phyloP scores from a whole-genome alignment of 1,140 invertebrate genomes.

The Calosoma granatense region DNA sequence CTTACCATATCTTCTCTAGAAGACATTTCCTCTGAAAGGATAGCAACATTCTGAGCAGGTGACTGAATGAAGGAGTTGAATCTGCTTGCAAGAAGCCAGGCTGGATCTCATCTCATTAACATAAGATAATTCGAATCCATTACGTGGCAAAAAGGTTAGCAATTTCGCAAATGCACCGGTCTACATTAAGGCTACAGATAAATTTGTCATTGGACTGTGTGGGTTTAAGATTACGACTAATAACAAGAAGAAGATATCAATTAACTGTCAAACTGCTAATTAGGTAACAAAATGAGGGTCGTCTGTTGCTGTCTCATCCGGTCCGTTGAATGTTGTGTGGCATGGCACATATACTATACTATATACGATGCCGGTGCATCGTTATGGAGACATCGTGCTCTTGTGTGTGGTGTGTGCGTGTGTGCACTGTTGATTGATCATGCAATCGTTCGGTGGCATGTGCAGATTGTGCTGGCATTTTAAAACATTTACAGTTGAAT shows the following conservation, averaged over 20 bases:
- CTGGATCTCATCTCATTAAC: too few relatives aligned
- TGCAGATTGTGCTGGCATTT: conserved; percentile 2
- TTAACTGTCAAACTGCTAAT: conserved; percentile 4
- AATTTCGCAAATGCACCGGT: too few relatives aligned
- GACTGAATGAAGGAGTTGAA: too few relatives aligned
- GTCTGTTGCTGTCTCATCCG: background rate
- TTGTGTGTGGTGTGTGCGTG: background rate
- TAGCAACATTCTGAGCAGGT: too few relatives aligned
- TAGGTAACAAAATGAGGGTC: conserved; percentile 4
- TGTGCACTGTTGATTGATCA: background rate
- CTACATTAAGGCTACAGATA: too few relatives aligned
- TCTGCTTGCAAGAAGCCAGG: too few relatives aligned
- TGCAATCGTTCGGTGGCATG: background rate
- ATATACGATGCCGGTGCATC: too few relatives aligned
- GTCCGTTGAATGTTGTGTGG: background rate
- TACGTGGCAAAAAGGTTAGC: too few relatives aligned
- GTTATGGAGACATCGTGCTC: background rate
- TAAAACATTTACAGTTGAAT: background rate
- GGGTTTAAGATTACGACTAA: background rate
- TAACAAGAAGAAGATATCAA: conserved; percentile 8
- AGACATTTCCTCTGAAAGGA: too few relatives aligned
- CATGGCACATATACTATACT: too few relatives aligned
- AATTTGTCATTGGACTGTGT: conserved; percentile 3
- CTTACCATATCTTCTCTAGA: too few relatives aligned
- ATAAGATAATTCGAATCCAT: too few relatives aligned